Evolutionary conservation across 2,888 invertebrate genomes (phyloP).

Genomic region (Arrhopalites spinosus): DNA sequence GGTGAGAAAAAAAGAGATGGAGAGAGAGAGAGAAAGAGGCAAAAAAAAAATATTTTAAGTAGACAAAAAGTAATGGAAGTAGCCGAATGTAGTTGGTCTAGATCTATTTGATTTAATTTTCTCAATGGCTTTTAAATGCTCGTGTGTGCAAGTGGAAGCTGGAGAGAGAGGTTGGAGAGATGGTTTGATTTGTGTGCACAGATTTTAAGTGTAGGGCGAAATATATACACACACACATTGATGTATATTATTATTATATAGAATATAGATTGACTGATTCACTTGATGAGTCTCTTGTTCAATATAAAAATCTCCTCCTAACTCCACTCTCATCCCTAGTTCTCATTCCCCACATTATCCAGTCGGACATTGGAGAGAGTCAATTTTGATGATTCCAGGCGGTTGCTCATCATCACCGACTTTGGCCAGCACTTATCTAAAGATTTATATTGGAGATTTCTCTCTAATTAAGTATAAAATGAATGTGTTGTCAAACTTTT

Average conservation of each 20-base stretch:
- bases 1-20: background rate
- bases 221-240: too few species aligned
- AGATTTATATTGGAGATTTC: constrained; percentile 26
- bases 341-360: background rate
- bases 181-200: constrained; percentile 2
- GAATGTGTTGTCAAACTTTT: constrained; percentile 35
- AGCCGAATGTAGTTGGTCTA: constrained; percentile 19
- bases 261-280: constrained; percentile 36
- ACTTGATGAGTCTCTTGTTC: constrained; percentile 32
- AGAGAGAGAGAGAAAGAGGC: background rate
- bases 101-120: constrained; percentile 35
- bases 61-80: background rate
- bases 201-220: background rate
- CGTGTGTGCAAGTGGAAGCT: background rate
- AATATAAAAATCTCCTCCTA: constrained; percentile 16
- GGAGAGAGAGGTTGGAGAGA: background rate
- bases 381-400: background rate
- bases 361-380: background rate
- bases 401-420: constrained; percentile 12
- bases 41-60: background rate
- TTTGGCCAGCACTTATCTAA: constrained; percentile 26
- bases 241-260: background rate
- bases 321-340: background rate
- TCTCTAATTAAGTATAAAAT: constrained; percentile 37
- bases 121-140: constrained; percentile 25